Conservation (phyloP, 1,140 invertebrate species). For the Armadillidium nasatum region DNA sequence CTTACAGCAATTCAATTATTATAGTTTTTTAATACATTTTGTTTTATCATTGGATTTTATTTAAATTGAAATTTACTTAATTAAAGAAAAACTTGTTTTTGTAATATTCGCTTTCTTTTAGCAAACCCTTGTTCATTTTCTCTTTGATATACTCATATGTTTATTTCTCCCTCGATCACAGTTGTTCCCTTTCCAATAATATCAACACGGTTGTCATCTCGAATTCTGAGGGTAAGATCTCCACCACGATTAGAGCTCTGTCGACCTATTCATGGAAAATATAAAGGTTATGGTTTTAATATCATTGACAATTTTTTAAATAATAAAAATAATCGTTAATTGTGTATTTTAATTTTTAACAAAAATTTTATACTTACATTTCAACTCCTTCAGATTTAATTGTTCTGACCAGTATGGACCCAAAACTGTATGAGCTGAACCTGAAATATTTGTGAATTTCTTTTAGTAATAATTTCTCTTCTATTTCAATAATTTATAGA, state of each 20-base stretch:
- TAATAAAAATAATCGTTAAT: no score
- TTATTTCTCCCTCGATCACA: conserved; percentile 47
- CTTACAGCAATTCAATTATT: no score
- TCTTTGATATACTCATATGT: background rate
- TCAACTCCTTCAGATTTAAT: conserved; percentile 34
- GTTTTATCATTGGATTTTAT: no score
- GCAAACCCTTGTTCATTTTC: no score
- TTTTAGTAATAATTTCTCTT: no score
- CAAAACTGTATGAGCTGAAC: conserved; percentile 57
- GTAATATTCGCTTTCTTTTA: no score
- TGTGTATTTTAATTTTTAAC: background rate
- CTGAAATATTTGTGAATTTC: conserved; percentile 15
- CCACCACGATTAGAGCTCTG: conserved; percentile 52
- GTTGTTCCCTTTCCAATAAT: conserved; percentile 48
- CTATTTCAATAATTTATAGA: no score
- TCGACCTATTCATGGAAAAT: conserved; percentile 45
- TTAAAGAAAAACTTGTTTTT: no score
- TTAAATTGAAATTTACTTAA: no score
- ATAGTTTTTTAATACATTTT: no score
- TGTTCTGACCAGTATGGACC: conserved; percentile 52
- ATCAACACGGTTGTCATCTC: conserved; percentile 48
- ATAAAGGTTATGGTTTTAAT: no score
- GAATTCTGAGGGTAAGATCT: conserved; percentile 47
- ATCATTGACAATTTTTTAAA: no score
- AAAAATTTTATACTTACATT: conserved; percentile 22